Percentiles rank a stretch among this genome's conserved stretches.
Conservation (phyloP, 2,888 invertebrate genomes). For the Drosophila lacicola region DNA sequence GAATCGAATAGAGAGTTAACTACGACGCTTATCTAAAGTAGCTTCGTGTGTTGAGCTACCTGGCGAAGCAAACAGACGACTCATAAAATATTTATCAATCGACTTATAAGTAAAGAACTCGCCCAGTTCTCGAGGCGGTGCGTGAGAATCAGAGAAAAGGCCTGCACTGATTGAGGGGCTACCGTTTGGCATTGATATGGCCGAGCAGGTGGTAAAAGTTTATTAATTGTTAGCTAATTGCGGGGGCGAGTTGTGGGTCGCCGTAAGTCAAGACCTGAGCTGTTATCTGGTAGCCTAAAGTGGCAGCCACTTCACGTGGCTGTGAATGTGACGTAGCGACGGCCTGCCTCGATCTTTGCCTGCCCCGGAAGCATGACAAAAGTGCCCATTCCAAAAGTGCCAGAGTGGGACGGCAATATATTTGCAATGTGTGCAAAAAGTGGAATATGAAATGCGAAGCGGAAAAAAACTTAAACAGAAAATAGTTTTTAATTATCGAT, state of each 20-base stretch:
- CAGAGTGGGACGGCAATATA: not conserved
- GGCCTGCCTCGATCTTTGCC: slow-evolving; percentile 17
- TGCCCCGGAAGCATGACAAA: not conserved
- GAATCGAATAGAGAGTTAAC: not conserved
- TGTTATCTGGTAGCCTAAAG: slow-evolving; percentile 31
- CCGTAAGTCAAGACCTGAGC: not conserved
- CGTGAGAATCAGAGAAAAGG: slow-evolving; percentile 28
- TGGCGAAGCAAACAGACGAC: slow-evolving; percentile 15
- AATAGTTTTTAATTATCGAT: slow-evolving; percentile 79
- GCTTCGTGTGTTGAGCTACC: slow-evolving; percentile 26
- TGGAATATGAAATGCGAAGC: slow-evolving; percentile 27
- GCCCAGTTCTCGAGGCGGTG: slow-evolving; percentile 13
- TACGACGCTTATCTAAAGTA: slow-evolving; percentile 36
- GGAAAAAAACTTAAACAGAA: slow-evolving; percentile 52
- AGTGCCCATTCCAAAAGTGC: not conserved
- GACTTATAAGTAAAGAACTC: slow-evolving; percentile 30
- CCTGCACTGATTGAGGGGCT: slow-evolving; percentile 34
- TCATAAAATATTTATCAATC: slow-evolving; percentile 43
- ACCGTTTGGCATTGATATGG: slow-evolving; percentile 36
- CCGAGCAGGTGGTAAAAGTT: slow-evolving; percentile 40
- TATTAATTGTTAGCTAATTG: slow-evolving; percentile 71
- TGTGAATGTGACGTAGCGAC: slow-evolving; percentile 26
- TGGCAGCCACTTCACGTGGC: slow-evolving; percentile 27
- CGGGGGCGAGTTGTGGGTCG: slow-evolving; percentile 9
- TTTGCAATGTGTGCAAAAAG: not conserved